Evolutionary conservation across 1,140 invertebrate species (phyloP).

Genomic region (Marisa cornuarietis): DNA sequence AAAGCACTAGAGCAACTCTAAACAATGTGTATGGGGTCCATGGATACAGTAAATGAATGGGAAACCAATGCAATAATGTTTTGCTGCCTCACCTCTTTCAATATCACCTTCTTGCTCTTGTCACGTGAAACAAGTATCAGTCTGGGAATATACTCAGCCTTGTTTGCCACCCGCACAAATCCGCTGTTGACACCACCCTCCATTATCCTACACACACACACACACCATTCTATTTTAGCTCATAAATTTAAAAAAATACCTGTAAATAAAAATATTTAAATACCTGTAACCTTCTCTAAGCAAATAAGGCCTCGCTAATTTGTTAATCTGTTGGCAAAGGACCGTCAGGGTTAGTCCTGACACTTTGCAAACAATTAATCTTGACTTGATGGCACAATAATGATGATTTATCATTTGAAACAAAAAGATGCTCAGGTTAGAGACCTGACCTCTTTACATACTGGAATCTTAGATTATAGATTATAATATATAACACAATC

Average conservation of each 20-base stretch:
- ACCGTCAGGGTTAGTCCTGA: too few species aligned
- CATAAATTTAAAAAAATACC: not conserved
- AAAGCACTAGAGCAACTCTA: not conserved
- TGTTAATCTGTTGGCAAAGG: too few species aligned
- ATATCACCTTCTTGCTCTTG: constrained; percentile 36
- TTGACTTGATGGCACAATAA: too few species aligned
- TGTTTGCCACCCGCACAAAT: constrained; percentile 68
- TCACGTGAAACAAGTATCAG: constrained; percentile 71
- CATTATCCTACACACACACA: constrained; percentile 63
- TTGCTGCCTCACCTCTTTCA: constrained; percentile 50
- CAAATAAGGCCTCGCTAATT: not conserved
- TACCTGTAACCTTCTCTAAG: not conserved
- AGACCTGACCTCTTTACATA: too few species aligned
- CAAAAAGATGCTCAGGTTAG: too few species aligned
- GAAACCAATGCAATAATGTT: not conserved
- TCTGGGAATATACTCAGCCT: constrained; percentile 68
- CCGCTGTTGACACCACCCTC: constrained; percentile 72
- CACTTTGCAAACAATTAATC: too few species aligned
- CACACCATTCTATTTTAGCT: not conserved
- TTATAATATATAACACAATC: too few species aligned
- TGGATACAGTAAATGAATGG: not conserved
- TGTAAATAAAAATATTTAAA: not conserved
- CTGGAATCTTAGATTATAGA: too few species aligned
- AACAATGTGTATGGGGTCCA: not conserved
- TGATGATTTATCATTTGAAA: too few species aligned